These are phyloP conservation scores for Anastatus disparis DNA, from an alignment of 1,140 invertebrate species.

Conservation along the genomic window DNA sequence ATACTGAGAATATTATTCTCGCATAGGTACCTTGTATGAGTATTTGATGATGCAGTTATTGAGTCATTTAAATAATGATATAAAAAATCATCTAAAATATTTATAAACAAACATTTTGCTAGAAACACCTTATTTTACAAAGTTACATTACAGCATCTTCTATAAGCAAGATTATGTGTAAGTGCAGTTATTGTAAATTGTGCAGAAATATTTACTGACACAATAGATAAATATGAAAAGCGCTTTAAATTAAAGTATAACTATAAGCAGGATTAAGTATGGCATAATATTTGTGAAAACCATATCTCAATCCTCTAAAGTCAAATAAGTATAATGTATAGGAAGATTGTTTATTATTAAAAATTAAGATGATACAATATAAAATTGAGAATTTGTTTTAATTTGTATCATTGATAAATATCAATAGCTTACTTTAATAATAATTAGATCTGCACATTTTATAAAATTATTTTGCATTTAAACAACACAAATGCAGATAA, in stretches of 20 bases:
- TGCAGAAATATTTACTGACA: conserved; percentile 27
- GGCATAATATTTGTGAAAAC: conserved; percentile 40
- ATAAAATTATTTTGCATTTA: conserved; percentile 19
- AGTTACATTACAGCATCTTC: not conserved
- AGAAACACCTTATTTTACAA: conserved; percentile 5
- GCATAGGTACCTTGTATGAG: not conserved
- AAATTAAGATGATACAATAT: not conserved
- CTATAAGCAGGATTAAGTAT: conserved; percentile 22
- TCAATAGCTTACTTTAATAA: not conserved
- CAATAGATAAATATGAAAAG: conserved; percentile 27
- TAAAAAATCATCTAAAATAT: conserved; percentile 18
- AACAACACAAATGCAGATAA: not conserved
- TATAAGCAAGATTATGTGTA: conserved; percentile 13
- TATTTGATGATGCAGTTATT: conserved; percentile 2
- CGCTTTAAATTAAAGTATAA: conserved; percentile 43
- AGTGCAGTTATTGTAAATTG: conserved; percentile 30
- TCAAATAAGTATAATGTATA: conserved; percentile 15
- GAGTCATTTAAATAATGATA: not conserved
- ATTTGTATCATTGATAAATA: conserved; percentile 8
- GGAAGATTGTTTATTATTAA: conserved; percentile 24
- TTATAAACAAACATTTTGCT: conserved; percentile 12
- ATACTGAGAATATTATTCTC: conserved; percentile 1
- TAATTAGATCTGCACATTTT: conserved; percentile 22
- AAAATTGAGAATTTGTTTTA: conserved; percentile 11
- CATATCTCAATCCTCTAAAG: conserved; percentile 16